Conservation (phyloP, 2,797 vertebrate genomes). For the Gobionotothen gibberifrons region DNA sequence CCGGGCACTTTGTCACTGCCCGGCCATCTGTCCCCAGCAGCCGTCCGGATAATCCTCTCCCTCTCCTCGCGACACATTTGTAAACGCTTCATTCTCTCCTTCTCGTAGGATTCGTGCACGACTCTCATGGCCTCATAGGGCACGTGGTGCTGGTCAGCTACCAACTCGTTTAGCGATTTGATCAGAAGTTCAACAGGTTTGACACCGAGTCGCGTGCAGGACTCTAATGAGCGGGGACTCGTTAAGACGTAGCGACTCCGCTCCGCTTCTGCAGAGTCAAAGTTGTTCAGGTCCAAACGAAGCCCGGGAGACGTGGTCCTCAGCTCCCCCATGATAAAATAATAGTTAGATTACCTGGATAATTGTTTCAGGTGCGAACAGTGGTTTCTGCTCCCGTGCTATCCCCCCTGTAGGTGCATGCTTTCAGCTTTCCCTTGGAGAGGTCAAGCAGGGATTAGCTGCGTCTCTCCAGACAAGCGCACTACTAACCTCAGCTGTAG, state of each 20-base stretch:
- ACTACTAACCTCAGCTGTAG: constrained; percentile 8
- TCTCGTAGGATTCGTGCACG: constrained; percentile 80
- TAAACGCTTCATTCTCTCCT: constrained; percentile 70
- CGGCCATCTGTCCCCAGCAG: constrained; percentile 27
- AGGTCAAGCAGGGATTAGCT: constrained; percentile 70
- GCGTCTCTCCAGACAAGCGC: constrained; percentile 11
- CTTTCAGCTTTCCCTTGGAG: not conserved
- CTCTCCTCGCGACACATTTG: constrained; percentile 74
- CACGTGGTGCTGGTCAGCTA: constrained; percentile 45
- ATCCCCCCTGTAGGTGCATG: not conserved
- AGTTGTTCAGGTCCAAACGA: constrained; percentile 73
- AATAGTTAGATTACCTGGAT: not conserved
- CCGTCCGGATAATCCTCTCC: constrained; percentile 68
- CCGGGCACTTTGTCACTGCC: constrained; percentile 37
- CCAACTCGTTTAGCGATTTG: constrained; percentile 74
- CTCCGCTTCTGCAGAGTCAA: constrained; percentile 47
- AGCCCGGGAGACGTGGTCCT: constrained; percentile 41
- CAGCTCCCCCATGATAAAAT: constrained; percentile 67
- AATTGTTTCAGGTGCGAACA: not conserved
- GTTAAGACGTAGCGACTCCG: constrained; percentile 67
- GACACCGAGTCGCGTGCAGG: constrained; percentile 65
- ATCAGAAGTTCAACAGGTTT: constrained; percentile 80
- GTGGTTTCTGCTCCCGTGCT: not conserved
- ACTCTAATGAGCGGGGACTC: constrained; percentile 71
- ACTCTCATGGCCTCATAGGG: constrained; percentile 66